Base-by-base conservation (phyloP, 2,888 invertebrate genomes). In the Fissipunctia ypsillon region DNA sequence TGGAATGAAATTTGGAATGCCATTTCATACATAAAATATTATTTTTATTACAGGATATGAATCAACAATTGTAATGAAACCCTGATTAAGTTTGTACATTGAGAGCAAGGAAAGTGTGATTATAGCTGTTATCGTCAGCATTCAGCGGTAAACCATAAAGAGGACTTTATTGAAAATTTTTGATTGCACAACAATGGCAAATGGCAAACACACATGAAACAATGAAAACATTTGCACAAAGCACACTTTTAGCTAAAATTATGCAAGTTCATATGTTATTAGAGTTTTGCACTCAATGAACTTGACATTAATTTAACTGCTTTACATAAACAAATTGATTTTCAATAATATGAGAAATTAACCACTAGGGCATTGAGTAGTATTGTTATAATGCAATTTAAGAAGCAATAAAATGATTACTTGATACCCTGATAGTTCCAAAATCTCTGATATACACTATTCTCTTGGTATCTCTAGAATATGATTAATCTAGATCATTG, bases 151-250 rank as follows among this genome's bases (percentile, higher is more conserved):
- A 93, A 91, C 93, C 93, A 93, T 93, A 95, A 92, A 92, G 89
- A 90, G 93, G 89, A 91, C 91, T 94, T 94, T 95, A 96, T 95
- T 95, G 95, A 94, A 95, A 95, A 94, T 92, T 92, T 88, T 93
- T 94, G 94, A 95, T 95, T 95, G 91, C 94, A 93, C 93, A 95
- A 95, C 95, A 95, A 95, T 94, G 93, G 92, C 90, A 87, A 90
- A 76, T 86, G 89, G 91, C 90, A 93, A 93, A 93, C 93, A 93
- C 84, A 89, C 89, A 89, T 91, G 88, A 90, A 93, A 94, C 93
- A 93, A 93, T 93, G 91, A 93, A 93, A 93, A 92, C 88, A 92
- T 91, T 88, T 87, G 87, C 87, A 89, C 86, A 87, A 88, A 86
- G 85, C 83, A 79, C 83, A 83, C 81, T 87, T 83, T 81, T 85